phyloP scores from a whole-genome alignment of 1,140 invertebrate species.

The Samia ricini region DNA sequence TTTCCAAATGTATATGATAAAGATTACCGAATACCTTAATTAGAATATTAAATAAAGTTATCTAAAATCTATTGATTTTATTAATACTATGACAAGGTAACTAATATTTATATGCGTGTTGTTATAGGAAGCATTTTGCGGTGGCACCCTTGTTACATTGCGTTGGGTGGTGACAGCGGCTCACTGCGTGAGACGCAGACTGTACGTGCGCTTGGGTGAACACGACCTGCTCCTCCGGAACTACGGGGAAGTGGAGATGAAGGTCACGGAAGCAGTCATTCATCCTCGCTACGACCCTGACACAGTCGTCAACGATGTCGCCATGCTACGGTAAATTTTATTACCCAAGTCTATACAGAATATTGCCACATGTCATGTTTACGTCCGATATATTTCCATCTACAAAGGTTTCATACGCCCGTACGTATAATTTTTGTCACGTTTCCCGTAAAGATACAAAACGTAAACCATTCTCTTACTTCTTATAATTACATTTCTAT shows the following conservation, averaged over 20 bases:
- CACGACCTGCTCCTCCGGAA: slow-evolving; percentile 59
- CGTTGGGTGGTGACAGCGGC: slow-evolving; percentile 95
- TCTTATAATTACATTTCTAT: too few species aligned
- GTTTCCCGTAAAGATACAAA: too few species aligned
- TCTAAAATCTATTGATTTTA: too few species aligned
- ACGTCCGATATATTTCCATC: background rate
- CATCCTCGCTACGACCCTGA: slow-evolving; percentile 92
- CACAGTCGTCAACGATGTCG: slow-evolving; percentile 95
- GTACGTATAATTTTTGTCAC: too few species aligned
- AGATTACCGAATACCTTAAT: too few species aligned
- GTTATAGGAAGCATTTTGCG: slow-evolving; percentile 90
- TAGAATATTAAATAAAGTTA: too few species aligned
- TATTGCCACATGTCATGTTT: background rate
- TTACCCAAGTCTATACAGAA: background rate
- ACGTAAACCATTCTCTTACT: background rate
- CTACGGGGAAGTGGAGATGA: slow-evolving; percentile 80
- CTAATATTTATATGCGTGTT: background rate
- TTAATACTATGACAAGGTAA: background rate
- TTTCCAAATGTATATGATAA: too few species aligned
- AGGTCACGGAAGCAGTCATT: slow-evolving; percentile 83
- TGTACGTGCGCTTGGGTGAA: slow-evolving; percentile 91
- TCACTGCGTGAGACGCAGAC: slow-evolving; percentile 88
- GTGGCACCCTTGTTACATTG: slow-evolving; percentile 91
- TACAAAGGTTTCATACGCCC: background rate
- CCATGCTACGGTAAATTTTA: slow-evolving; percentile 81